Conservation (phyloP, 2,888 invertebrate genomes). For the Ornithoptera alexandrae region DNA sequence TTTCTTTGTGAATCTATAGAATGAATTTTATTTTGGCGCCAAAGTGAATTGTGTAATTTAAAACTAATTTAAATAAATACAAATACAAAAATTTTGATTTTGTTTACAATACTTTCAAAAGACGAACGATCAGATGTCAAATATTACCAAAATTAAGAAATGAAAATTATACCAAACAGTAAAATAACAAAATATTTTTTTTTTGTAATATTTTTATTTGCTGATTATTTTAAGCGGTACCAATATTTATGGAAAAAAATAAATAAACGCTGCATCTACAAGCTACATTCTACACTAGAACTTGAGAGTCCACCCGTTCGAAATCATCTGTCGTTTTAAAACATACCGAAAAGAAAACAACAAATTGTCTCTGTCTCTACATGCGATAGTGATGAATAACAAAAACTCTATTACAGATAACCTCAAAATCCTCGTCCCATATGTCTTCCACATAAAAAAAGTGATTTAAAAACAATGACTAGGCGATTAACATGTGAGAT, state of each 20-base stretch:
- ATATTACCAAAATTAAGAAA: too few species aligned
- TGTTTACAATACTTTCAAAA: too few species aligned
- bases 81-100: too few species aligned
- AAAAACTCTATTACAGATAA: slow-evolving; percentile 28
- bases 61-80: too few species aligned
- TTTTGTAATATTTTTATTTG: too few species aligned
- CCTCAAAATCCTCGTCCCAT: slow-evolving; percentile 20
- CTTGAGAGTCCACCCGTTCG: slow-evolving; percentile 7
- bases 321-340: slow-evolving; percentile 23
- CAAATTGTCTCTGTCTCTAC: slow-evolving; percentile 25
- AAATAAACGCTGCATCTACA: not conserved
- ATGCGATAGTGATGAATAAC: slow-evolving; percentile 18
- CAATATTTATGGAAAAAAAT: not conserved
- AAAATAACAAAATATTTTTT: too few species aligned
- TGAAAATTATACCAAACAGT: too few species aligned
- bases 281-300: not conserved
- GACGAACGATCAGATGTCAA: too few species aligned
- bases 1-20: not conserved
- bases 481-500: slow-evolving; percentile 72
- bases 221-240: too few species aligned
- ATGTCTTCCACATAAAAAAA: slow-evolving; percentile 47
- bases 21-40: not conserved
- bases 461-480: slow-evolving; percentile 66
- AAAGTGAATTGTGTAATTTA: not conserved
- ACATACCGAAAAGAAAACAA: slow-evolving; percentile 18